Percentiles rank a stretch among this genome's conserved stretches.
These are phyloP conservation scores for Sebastes diaconus DNA, from an alignment of 2,797 vertebrate genomes.

Conservation along the genomic window DNA sequence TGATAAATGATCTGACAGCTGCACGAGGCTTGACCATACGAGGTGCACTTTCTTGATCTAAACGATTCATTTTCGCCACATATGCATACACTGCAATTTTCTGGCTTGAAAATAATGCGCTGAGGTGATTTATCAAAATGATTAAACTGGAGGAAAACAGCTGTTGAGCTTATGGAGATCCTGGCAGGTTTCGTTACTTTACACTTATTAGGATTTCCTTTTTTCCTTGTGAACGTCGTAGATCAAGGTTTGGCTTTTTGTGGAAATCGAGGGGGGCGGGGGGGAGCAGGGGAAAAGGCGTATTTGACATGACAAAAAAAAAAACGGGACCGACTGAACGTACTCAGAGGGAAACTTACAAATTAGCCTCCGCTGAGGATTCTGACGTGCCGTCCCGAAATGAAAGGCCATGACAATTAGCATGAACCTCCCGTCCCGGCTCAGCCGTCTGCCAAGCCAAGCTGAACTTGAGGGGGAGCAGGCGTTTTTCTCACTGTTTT, in stretches of 20 bases:
- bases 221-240: constrained; percentile 2
- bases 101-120: constrained; percentile 2
- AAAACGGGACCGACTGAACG: constrained; percentile 46
- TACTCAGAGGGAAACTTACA: constrained; percentile 71
- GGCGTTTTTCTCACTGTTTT: constrained; percentile 55
- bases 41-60: constrained; percentile 18
- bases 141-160: constrained; percentile 20
- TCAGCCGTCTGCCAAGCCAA: constrained; percentile 66
- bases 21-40: constrained; percentile 18
- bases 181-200: constrained; percentile 8
- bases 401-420: constrained; percentile 77
- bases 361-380: constrained; percentile 72
- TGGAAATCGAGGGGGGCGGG: not conserved
- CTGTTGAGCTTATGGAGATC: constrained; percentile 21
- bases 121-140: constrained; percentile 52
- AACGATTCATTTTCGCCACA: constrained; percentile 9
- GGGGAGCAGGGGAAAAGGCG: not conserved
- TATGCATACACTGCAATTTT: constrained; percentile 20
- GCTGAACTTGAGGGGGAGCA: constrained; percentile 57
- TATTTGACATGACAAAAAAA: constrained; percentile 45
- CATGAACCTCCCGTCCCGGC: constrained; percentile 67
- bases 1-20: constrained; percentile 36
- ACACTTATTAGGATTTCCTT: constrained; percentile 11
- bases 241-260: constrained; percentile 46
- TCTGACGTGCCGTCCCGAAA: constrained; percentile 63